Base-by-base conservation (phyloP, 2,888 invertebrate species). In the Salticus scenicus region DNA sequence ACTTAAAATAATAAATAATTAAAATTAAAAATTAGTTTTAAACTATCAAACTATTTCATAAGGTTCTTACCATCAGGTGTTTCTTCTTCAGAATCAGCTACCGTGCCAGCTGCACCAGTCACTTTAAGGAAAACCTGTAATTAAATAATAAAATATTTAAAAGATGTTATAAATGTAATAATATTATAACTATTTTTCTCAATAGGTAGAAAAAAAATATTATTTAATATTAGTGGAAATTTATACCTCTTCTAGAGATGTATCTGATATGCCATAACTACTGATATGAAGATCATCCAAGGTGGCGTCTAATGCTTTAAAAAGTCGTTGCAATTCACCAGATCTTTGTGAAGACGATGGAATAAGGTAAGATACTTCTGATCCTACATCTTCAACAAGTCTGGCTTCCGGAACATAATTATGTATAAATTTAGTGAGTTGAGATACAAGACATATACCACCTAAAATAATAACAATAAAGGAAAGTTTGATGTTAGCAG, bases 221-320 rank as follows among this genome's bases (percentile, higher is more conserved):
- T n/a, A n/a, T n/a, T n/a, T n/a, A n/a, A n/a, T n/a, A n/a, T n/a
- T n/a, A n/a, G n/a, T n/a, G n/a, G n/a, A n/a, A n/a, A n/a, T 31
- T n/a, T 20, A 5, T 88, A 93, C 93, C 91, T 93, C 93, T 90
- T 94, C 94, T n/a, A 94, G 90, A 37, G 93, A 92, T 0, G 93
- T 93, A 89, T 93, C 93, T n/a, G 93, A 93, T 17, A 94, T 92
- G 24, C 93, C 93, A 89, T 93, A 94, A 75, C 92, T 92, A 64
- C 91, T 90, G 51, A 93, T 91, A 31, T 91, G 91, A 17, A 93
- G 89, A 1, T 89, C 88, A 0, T 88, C 82, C 83, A 90, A 89
- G 63, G 91, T 90, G 0, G 87, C 78, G 78, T 93, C 93, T n/a
- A 93, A 89, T 1, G 90, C 90, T 20, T 89, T 88, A 88, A 91